phyloP scores from a whole-genome alignment of 2,888 invertebrate species.

The Adineta ricciae region DNA sequence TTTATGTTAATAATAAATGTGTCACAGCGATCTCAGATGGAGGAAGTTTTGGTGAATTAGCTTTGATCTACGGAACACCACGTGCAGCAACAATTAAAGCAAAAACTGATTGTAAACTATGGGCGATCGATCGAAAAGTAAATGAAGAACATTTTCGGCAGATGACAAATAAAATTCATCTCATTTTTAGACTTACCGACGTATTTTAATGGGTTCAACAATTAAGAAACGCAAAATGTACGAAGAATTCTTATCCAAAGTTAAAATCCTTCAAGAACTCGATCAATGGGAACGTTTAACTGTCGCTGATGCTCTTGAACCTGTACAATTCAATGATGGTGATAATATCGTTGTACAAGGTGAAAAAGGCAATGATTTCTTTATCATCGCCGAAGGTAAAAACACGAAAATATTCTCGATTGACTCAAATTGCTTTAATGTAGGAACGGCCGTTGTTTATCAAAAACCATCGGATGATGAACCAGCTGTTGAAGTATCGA shows the following conservation, averaged over 20 bases:
- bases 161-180: neutral
- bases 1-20: constrained; percentile 55
- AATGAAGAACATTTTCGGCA: neutral
- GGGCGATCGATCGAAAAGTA: constrained; percentile 88
- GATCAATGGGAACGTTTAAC: constrained; percentile 98
- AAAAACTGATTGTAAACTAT: constrained; percentile 80
- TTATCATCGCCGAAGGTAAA: constrained; percentile 71
- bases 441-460: constrained; percentile 66
- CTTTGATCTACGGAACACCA: constrained; percentile 94
- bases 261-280: constrained; percentile 70
- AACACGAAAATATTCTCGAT: neutral
- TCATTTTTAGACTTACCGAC: constrained; percentile 28
- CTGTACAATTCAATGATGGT: constrained; percentile 80
- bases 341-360: constrained; percentile 96
- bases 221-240: constrained; percentile 98
- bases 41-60: constrained; percentile 94
- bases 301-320: constrained; percentile 91
- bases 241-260: constrained; percentile 91
- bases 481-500: constrained; percentile 86
- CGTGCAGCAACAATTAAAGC: constrained; percentile 97
- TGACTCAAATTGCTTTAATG: neutral
- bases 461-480: constrained; percentile 67
- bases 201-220: constrained; percentile 62
- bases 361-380: constrained; percentile 96
- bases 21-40: constrained; percentile 91